Evolutionary conservation across 2,113 vertebrate species (phyloP), one percentile per base, ranked within the genome.

Genomic region (Proterorhinus semilunaris): DNA sequence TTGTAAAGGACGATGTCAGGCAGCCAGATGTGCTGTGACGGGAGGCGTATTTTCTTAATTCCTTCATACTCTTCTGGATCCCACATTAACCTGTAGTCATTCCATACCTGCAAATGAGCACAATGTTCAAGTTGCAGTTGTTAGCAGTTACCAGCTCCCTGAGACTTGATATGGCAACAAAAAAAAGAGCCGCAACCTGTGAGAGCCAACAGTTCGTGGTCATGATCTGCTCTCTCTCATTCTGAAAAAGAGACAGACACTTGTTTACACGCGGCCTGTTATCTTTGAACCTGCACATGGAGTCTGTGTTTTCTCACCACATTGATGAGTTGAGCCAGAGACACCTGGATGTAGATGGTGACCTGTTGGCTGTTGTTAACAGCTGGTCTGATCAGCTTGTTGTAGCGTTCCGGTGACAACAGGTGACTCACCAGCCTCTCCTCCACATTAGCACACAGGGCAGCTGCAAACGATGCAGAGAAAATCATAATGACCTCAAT

Each of bases 161-260:
- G 7, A 52, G 15, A n/a, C 13, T 6, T 10, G 8, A 51, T 5
- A 52, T 15, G n/a, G 51, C 51, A 52, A 8, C 21, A 52, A 15
- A 51, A 12, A 55, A 27, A 27, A 13, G 55, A 13, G 27, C 10
- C 78, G 49, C 74, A 5, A 94, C 93, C 91, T 94, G 93, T 61
- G 88, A 86, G 46, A 93, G 91, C 93, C 93, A 94, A 64, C 92
- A 93, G 75, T 94, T 94, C 54, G 92, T 94, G 66, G 93, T 93
- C 93, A 94, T 94, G 61, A 94, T 94, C 87, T 94, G 92, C 63
- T 94, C 93, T 57, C 92, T 89, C 72, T 93, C 92, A n/a, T 94
- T 94, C 93, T 94, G 87, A 78, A 90, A 87, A 48, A 84, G 9
- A 83, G n/a, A 17, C 10, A 6, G 4, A 12, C 7, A 58, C 10